Base-by-base conservation (phyloP, 1,140 invertebrate genomes). In the Drosophila kurseongensis region DNA sequence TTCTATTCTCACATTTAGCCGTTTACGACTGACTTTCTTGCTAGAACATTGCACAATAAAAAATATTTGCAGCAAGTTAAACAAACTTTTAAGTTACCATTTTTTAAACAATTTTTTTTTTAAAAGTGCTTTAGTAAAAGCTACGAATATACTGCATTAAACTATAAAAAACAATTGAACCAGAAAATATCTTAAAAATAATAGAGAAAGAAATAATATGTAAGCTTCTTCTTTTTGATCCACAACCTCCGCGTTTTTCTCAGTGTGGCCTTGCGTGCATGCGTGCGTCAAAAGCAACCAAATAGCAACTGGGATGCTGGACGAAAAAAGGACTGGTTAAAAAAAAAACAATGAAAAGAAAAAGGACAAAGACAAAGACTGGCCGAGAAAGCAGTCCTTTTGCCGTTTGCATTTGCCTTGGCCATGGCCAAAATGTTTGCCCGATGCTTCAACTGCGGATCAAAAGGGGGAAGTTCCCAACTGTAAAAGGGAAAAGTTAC, bases 391-490 rank as follows among this genome's bases (percentile, higher is more conserved):
- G 47, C 16, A 42, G 41, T 48, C 42, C 29, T 62, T 45, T 29
- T 38, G n/a, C 59, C 9, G 13, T 27, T 51, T 50, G 45, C 42
- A 38, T 63, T 67, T 67, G 44, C 36, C 58, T 65, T 69, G 50
- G 63, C 63, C 51, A 69, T 27, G 67, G 67, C 63, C 54, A 36
- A 47, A 56, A 58, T 58, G 48, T 40, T 69, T 47, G 55, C 60
- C 60, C 35, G 16, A 63, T 63, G 55, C 60, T 41, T 55, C 60
- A 16, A 32, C 35, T 56, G 51, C 50, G 50, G 18, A 29, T 29
- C 38, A 35, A 52, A 68, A n/a, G 4, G n/a, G 62, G 38, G 7
- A 55, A 61, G 60, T 42, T 13, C 52, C 40, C 16, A 29, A 42
- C 54, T 62, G 27, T 4, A 41, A 65, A 35, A 58, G 41, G 67